These are phyloP conservation scores for Hydrotaea diabolus DNA, from an alignment of 2,888 invertebrate genomes.

Conservation along the genomic window DNA sequence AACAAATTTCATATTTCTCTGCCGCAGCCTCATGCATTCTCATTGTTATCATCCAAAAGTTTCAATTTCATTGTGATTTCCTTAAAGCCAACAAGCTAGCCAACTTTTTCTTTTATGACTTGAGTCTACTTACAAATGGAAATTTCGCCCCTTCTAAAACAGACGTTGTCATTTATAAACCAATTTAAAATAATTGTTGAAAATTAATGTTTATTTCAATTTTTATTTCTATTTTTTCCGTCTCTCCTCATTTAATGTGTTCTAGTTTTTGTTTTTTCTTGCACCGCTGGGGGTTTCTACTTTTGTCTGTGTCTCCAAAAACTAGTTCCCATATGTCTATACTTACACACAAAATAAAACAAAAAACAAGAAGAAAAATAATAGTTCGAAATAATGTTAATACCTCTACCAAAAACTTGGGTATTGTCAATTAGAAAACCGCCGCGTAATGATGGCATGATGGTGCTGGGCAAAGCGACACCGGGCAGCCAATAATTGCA, in stretches of 20 bases:
- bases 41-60: background rate
- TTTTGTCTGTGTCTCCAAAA: background rate
- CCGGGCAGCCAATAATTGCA: conserved; percentile 10
- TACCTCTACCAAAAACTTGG: background rate
- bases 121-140: too few species aligned
- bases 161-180: conserved; percentile 10
- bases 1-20: too few species aligned
- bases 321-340: background rate
- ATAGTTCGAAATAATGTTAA: background rate
- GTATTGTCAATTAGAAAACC: conserved; percentile 22
- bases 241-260: conserved; percentile 8
- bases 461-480: background rate
- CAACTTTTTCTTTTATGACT: too few species aligned
- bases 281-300: too few species aligned
- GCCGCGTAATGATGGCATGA: background rate
- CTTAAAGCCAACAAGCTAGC: too few species aligned
- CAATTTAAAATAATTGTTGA: conserved; percentile 21
- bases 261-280: background rate
- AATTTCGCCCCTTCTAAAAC: too few species aligned
- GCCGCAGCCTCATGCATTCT: background rate
- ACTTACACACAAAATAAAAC: too few species aligned
- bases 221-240: background rate
- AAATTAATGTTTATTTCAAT: conserved; percentile 25
- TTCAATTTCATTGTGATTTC: conserved; percentile 20
- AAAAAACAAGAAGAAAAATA: too few species aligned